Evolutionary conservation across 2,888 invertebrate genomes (phyloP).

Genomic region (Leptopilina drosophilae): DNA sequence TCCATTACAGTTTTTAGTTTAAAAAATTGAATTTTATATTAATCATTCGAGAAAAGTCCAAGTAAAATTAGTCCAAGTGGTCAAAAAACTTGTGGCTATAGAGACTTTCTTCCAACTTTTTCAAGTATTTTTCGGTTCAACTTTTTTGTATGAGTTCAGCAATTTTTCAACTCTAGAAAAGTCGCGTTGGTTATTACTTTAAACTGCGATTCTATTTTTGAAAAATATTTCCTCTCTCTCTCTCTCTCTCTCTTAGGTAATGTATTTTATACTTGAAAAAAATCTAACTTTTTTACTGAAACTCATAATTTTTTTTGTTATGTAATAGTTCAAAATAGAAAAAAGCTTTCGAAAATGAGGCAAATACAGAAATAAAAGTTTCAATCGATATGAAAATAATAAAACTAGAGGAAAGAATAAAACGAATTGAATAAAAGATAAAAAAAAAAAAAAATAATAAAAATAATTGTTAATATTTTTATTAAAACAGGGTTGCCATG

Average conservation of each 20-base stretch:
- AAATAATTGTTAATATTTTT: too few species aligned
- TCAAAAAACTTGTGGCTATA: not conserved
- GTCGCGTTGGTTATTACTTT: not conserved
- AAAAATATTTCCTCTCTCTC: not conserved
- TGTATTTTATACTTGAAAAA: too few species aligned
- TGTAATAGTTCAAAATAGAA: not conserved
- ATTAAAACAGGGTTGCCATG: too few species aligned
- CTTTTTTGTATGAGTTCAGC: slow-evolving; percentile 2
- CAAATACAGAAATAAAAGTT: too few species aligned
- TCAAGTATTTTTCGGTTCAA: not conserved
- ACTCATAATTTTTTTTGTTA: not conserved
- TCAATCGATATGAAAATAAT: too few species aligned
- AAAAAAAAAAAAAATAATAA: too few species aligned
- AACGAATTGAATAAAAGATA: too few species aligned
- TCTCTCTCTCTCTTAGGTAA: too few species aligned
- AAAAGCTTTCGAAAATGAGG: too few species aligned
- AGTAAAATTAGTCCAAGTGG: not conserved
- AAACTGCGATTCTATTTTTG: not conserved
- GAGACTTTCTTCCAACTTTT: not conserved
- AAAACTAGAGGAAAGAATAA: too few species aligned
- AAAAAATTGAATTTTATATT: not conserved
- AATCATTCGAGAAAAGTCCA: not conserved
- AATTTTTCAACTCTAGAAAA: not conserved
- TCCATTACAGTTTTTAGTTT: not conserved
- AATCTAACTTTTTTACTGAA: not conserved